phyloP scores from a whole-genome alignment of 1,140 invertebrate species.

The Hylyphantes graminicola region DNA sequence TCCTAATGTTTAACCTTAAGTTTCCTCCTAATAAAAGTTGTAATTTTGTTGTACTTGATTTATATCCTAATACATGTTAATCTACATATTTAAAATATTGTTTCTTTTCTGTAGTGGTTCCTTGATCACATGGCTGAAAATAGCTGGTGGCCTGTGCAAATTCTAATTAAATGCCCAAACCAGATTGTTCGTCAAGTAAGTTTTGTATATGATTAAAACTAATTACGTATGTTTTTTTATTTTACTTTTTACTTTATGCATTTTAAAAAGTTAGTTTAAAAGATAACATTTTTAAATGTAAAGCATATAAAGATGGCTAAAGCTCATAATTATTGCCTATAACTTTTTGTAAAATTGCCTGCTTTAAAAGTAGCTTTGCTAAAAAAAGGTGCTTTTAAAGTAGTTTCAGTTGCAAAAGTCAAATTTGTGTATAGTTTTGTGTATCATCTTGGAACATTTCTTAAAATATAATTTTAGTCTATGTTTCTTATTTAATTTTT shows the following conservation, averaged over 20 bases:
- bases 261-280: too few relatives aligned
- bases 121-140: slow-evolving; percentile 90
- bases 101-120: slow-evolving; percentile 76
- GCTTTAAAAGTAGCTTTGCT: not conserved
- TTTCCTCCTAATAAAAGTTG: too few relatives aligned
- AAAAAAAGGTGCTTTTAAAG: too few relatives aligned
- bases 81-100: too few relatives aligned
- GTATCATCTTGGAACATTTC: not conserved
- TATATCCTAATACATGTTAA: too few relatives aligned
- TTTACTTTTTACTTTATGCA: too few relatives aligned
- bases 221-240: too few relatives aligned
- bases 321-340: too few relatives aligned
- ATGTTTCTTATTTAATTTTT: not conserved
- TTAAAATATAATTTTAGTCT: not conserved
- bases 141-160: slow-evolving; percentile 95
- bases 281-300: too few relatives aligned
- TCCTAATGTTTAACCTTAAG: too few relatives aligned
- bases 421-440: not conserved
- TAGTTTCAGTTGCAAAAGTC: not conserved
- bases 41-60: too few relatives aligned
- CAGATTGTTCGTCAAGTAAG: slow-evolving; percentile 92
- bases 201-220: not conserved
- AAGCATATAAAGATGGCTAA: too few relatives aligned
- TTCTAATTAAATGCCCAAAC: slow-evolving; percentile 94
- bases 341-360: not conserved